Evolutionary conservation across 1,140 invertebrate genomes (phyloP), one percentile per base, ranked within the genome.

Genomic region (Protaetia brevitarsis): DNA sequence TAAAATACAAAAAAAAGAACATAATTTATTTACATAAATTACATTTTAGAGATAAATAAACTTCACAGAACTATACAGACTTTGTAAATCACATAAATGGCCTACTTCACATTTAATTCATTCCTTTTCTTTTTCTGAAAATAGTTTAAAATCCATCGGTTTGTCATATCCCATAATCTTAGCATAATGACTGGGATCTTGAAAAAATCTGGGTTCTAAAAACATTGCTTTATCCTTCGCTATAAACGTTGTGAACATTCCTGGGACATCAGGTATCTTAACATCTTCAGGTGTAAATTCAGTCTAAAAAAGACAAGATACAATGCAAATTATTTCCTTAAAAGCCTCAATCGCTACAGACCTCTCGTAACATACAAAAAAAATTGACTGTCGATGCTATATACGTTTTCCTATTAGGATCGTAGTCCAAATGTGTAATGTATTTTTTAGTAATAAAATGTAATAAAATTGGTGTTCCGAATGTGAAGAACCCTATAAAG

Each of bases 161-260:
- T 95, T 92, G 74, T 97, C 93, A 77, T 89, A 96, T 1, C 92
- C 93, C 89, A 97, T 93, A 41, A 97, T 86, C 72, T 86, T 87
- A 30, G 84, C 86, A 81, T 92, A 96, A 77, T 95, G 88, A 63
- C 84, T 74, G 0, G 85, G 81, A 69, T 91, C 83, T 5, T 81
- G 76, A 71, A 96, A 96, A 11, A 82, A 74, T 1, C 80, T 77
- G 0, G 86, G 81, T 76, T 93, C 90, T 10, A 96, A 80, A 74
- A 96, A 94, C 0, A 95, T 71, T 1, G 93, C 85, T 8, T 78
- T 83, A 8, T 85, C 83, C 72, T 89, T 90, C 0, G 87, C 87
- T 45, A 81, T 57, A 74, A 95, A 87, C 13, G 89, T 87, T 8
- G 92, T 91, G 70, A 97, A 93, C 82, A 92, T 86, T n/a, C 90